A percentile compares a stretch with the other conserved stretches of the same genome.
These are phyloP conservation scores for Drosophila ezoana DNA, from an alignment of 2,888 invertebrate genomes.

Conservation along the genomic window DNA sequence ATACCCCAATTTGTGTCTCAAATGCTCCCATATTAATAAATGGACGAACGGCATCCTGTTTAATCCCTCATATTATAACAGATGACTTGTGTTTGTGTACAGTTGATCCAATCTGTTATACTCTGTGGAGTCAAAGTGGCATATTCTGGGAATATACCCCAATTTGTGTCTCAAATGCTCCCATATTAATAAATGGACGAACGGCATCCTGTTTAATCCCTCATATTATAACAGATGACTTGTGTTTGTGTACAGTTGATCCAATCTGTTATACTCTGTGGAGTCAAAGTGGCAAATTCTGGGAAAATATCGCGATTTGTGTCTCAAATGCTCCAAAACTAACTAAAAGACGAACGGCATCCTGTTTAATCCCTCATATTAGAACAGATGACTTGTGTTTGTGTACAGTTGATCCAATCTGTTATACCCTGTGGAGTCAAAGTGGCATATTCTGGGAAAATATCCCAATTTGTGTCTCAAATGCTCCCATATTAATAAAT, in stretches of 20 bases:
- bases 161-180: constrained; percentile 54
- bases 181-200: constrained; percentile 18
- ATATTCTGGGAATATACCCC: constrained; percentile 15
- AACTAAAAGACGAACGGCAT: constrained; percentile 45
- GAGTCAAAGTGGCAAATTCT: constrained; percentile 66
- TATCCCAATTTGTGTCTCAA: constrained; percentile 39
- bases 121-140: constrained; percentile 49
- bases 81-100: constrained; percentile 56
- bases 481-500: constrained; percentile 39
- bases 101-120: constrained; percentile 8
- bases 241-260: constrained; percentile 27
- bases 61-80: constrained; percentile 43
- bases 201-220: constrained; percentile 30
- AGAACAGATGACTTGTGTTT: constrained; percentile 56
- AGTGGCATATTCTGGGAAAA: constrained; percentile 37
- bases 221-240: constrained; percentile 28
- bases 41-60: constrained; percentile 55
- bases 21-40: constrained; percentile 32
- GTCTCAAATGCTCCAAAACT: constrained; percentile 64
- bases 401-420: constrained; percentile 11
- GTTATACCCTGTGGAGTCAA: constrained; percentile 31
- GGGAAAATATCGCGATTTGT: constrained; percentile 26
- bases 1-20: constrained; percentile 30
- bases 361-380: constrained; percentile 41
- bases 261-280: constrained; percentile 13